Evolutionary conservation across 2,888 invertebrate genomes (phyloP).

Genomic region (Teleogryllus oceanicus): DNA sequence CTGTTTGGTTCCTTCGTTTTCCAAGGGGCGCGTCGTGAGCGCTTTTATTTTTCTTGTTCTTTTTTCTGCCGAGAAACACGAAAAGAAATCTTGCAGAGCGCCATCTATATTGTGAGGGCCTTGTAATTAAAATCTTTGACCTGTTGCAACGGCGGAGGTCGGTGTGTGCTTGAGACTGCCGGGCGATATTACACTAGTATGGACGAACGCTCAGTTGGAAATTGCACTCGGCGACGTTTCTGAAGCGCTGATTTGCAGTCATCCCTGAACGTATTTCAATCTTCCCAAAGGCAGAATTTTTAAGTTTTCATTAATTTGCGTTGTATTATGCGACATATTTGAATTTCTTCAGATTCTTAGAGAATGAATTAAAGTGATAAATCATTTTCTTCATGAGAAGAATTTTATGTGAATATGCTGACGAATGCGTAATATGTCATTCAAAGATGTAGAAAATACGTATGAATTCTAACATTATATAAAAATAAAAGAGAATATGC

Average conservation of each 20-base stretch:
- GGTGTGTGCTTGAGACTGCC: background rate
- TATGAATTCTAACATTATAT: no score
- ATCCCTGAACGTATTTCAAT: no score
- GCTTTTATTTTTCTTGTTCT: slow-evolving; percentile 18
- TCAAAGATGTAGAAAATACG: no score
- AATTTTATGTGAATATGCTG: no score
- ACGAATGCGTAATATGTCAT: no score
- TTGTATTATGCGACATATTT: background rate
- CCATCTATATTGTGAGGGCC: background rate
- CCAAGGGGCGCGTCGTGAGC: background rate
- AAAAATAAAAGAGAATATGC: no score
- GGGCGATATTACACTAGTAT: background rate
- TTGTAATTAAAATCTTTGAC: slow-evolving; percentile 18
- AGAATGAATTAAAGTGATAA: background rate
- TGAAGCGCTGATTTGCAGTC: no score
- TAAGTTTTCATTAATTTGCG: no score
- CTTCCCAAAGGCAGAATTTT: no score
- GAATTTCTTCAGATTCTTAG: background rate
- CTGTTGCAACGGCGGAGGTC: background rate
- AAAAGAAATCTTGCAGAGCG: background rate
- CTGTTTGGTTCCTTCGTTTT: slow-evolving; percentile 6
- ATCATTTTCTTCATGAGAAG: no score
- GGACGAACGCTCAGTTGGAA: background rate
- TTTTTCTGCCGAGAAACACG: slow-evolving; percentile 5
- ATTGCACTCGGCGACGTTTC: background rate